Evolutionary conservation across 1,140 invertebrate genomes (phyloP).

Genomic region (Akabosia matsudoensis): DNA sequence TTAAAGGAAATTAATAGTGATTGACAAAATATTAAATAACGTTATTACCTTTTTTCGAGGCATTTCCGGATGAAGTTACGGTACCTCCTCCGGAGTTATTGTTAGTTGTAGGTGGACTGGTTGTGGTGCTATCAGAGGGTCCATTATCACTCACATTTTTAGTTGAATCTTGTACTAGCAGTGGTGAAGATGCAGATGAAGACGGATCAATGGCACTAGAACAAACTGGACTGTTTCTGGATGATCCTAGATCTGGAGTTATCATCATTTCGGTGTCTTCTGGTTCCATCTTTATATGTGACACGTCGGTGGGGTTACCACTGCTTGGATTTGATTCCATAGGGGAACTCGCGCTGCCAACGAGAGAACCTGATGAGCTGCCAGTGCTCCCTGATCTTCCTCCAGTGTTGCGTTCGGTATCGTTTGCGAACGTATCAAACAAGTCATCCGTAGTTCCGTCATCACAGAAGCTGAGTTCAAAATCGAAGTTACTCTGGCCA

Average conservation of each 20-base stretch:
- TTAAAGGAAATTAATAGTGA: too few relatives aligned
- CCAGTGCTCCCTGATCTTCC: not conserved
- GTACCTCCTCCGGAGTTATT: not conserved
- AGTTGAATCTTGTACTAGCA: not conserved
- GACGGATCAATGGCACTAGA: not conserved
- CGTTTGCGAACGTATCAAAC: constrained; percentile 42
- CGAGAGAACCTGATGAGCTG: not conserved
- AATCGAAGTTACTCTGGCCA: constrained; percentile 39
- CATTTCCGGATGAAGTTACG: not conserved
- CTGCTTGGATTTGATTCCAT: not conserved
- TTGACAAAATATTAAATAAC: too few relatives aligned
- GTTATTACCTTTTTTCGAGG: not conserved
- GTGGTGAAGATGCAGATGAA: not conserved
- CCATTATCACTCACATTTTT: not conserved
- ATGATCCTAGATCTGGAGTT: not conserved
- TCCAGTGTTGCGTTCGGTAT: not conserved
- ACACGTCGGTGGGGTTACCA: not conserved
- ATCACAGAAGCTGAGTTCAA: constrained; percentile 46
- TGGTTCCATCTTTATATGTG: constrained; percentile 2
- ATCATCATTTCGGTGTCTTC: not conserved
- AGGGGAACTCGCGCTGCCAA: not conserved
- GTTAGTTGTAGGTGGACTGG: not conserved
- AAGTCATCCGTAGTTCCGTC: constrained; percentile 46
- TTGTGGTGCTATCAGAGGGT: constrained; percentile 1
- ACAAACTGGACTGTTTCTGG: not conserved